Percentiles rank a stretch among this genome's conserved stretches.
phyloP scores from a whole-genome alignment of 2,113 vertebrate species.

The Protobothrops mucrosquamatus region DNA sequence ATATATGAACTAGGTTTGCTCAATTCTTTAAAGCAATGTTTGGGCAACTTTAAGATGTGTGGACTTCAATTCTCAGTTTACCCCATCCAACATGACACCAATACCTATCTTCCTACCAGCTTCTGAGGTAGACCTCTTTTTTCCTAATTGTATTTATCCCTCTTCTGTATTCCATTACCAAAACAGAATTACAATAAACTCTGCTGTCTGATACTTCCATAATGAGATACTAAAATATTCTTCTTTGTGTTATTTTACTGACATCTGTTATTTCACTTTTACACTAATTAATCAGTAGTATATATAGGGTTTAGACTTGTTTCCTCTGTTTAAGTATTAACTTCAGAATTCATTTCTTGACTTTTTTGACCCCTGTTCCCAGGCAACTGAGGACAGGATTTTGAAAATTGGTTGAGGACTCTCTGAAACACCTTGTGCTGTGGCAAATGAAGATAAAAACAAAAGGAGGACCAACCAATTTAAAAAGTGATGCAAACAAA shows the following conservation, averaged over 20 bases:
- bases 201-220: not conserved
- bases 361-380: not conserved
- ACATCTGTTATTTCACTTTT: not conserved
- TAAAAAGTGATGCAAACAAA: not conserved
- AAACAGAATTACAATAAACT: not conserved
- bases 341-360: not conserved
- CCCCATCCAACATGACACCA: not conserved
- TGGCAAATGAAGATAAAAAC: slow-evolving; percentile 28
- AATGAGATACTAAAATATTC: not conserved
- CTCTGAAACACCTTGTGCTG: slow-evolving; percentile 53
- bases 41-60: not conserved
- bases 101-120: not conserved
- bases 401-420: not conserved
- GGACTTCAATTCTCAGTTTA: not conserved
- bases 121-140: not conserved
- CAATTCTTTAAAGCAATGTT: not conserved
- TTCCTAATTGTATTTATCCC: not conserved
- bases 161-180: not conserved
- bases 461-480: not conserved
- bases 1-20: not conserved
- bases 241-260: not conserved
- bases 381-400: not conserved
- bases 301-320: not conserved
- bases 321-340: not conserved
- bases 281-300: not conserved